phyloP scores from a whole-genome alignment of 2,113 vertebrate genomes.

The Thomomys bottae region DNA sequence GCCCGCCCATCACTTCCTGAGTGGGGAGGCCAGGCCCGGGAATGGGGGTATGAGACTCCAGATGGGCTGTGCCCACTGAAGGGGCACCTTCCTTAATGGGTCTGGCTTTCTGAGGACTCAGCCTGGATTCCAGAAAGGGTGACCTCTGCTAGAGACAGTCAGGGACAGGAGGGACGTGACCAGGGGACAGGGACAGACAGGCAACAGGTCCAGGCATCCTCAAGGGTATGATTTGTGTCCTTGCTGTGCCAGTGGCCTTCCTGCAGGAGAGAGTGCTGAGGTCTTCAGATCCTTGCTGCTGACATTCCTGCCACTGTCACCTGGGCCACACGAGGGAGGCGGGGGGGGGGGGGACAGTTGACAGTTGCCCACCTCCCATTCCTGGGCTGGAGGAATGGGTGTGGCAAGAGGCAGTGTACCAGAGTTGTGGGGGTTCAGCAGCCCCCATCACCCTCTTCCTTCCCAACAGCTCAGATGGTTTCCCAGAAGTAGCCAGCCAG shows the following conservation, averaged over 20 bases:
- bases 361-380: too few species aligned
- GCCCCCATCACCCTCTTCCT: too few species aligned
- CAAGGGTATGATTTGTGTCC: neutral
- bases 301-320: too few species aligned
- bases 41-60: neutral
- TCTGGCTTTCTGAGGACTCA: too few species aligned
- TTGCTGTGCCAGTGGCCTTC: neutral
- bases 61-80: neutral
- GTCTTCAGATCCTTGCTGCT: too few species aligned
- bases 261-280: neutral
- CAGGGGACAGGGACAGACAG: neutral
- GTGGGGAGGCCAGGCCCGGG: neutral
- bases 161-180: neutral
- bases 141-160: too few species aligned
- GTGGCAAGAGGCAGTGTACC: neutral
- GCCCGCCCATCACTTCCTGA: conserved; percentile 8
- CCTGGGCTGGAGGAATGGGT: neutral
- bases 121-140: neutral
- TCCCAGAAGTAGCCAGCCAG: neutral
- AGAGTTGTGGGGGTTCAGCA: too few species aligned
- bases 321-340: too few species aligned
- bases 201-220: neutral
- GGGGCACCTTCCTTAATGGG: too few species aligned
- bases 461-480: neutral
- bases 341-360: too few species aligned